Percentiles rank a stretch among this genome's conserved stretches.
These are phyloP conservation scores for Proisotoma minuta DNA, from an alignment of 2,888 invertebrate species.

Conservation along the genomic window DNA sequence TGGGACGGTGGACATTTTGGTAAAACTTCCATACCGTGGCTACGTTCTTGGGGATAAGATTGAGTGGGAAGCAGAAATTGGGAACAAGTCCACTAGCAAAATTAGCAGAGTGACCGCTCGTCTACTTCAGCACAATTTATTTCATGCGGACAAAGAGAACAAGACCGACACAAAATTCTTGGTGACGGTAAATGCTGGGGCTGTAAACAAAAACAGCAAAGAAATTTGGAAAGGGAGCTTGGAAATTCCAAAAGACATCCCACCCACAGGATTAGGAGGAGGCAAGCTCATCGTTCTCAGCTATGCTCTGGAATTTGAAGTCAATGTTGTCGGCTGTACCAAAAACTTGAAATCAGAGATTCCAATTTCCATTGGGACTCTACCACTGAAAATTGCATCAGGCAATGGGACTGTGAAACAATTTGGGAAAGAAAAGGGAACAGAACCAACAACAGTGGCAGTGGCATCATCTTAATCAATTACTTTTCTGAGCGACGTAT, in stretches of 20 bases:
- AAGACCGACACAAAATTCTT: background rate
- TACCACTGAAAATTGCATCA: no score
- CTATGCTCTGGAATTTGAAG: background rate
- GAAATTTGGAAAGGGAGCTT: background rate
- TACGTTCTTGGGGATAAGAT: background rate
- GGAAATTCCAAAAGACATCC: background rate
- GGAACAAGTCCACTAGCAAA: background rate
- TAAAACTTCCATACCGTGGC: background rate
- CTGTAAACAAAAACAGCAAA: background rate
- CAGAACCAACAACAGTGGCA: no score
- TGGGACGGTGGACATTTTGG: background rate
- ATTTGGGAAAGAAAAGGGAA: no score
- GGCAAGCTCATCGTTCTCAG: background rate
- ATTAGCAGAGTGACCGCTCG: background rate
- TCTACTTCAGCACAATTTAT: background rate
- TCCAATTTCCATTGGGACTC: constrained; percentile 21
- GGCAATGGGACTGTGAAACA: no score
- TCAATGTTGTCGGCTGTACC: background rate
- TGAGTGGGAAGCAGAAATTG: background rate
- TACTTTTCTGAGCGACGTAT: no score
- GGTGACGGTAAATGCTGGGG: background rate
- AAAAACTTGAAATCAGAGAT: constrained; percentile 20
- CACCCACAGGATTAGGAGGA: background rate
- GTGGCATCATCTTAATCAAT: no score
- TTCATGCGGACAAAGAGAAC: background rate